Conservation (phyloP, 2,888 invertebrate species). For the Stratiomys singularior region DNA sequence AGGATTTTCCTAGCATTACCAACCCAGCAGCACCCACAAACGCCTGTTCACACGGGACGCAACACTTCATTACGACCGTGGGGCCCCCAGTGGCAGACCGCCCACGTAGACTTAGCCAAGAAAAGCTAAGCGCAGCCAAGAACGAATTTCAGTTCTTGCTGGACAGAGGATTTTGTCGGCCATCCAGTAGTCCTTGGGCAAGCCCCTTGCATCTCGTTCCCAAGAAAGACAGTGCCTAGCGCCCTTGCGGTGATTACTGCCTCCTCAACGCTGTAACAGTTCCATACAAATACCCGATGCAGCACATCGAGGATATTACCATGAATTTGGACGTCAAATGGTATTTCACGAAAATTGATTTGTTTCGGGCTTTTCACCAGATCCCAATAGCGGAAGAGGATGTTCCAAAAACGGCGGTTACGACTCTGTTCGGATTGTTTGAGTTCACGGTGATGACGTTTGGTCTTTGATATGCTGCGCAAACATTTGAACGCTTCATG, state of each 20-base stretch:
- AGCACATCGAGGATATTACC: neutral
- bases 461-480: neutral
- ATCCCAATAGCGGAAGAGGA: too few species aligned
- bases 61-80: too few species aligned
- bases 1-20: too few species aligned
- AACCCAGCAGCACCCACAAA: too few species aligned
- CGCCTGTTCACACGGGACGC: too few species aligned
- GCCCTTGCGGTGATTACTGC: neutral
- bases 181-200: neutral
- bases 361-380: too few species aligned
- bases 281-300: neutral
- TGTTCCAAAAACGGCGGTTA: too few species aligned
- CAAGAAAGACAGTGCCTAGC: neutral
- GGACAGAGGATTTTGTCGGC: neutral
- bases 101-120: too few species aligned
- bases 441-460: neutral
- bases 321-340: too few species aligned
- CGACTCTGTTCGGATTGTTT: neutral
- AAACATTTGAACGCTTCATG: neutral
- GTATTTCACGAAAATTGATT: too few species aligned
- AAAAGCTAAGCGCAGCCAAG: neutral
- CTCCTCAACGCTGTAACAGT: neutral
- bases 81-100: too few species aligned
- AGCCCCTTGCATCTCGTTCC: conserved; percentile 5
- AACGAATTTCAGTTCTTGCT: neutral